phyloP scores from a whole-genome alignment of 2,113 vertebrate genomes.

The Phycodurus eques region DNA sequence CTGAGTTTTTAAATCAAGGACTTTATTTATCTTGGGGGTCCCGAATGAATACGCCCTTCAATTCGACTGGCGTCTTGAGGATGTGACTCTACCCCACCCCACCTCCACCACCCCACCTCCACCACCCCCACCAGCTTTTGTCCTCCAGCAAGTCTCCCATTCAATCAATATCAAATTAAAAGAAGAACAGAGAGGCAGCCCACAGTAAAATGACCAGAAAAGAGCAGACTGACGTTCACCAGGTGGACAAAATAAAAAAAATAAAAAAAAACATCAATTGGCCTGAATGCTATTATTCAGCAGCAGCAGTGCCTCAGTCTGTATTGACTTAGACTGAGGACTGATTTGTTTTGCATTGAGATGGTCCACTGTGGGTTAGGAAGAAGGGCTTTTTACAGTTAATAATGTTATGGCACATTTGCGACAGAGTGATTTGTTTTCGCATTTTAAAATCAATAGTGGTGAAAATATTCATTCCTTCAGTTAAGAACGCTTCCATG shows the following conservation, averaged over 20 bases:
- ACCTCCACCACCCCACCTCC: neutral
- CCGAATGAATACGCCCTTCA: neutral
- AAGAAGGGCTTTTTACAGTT: too few species aligned
- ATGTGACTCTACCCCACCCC: neutral
- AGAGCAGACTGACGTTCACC: neutral
- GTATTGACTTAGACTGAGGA: neutral
- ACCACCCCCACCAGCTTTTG: neutral
- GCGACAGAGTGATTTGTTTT: too few species aligned
- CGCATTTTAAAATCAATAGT: neutral
- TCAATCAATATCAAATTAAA: conserved; percentile 53
- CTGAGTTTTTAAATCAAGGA: neutral
- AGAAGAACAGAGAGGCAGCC: conserved; percentile 1
- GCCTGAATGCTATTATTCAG: neutral
- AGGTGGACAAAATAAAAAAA: neutral
- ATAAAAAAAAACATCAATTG: neutral
- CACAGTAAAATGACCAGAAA: neutral
- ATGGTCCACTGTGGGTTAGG: neutral
- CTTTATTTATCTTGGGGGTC: neutral
- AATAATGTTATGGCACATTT: too few species aligned
- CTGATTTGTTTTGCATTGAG: neutral
- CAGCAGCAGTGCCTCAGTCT: neutral
- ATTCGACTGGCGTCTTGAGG: neutral
- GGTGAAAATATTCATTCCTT: neutral
- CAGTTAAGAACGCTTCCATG: neutral
- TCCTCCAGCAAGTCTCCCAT: conserved; percentile 12